A percentile compares a stretch with the other conserved stretches of the same genome.
These are phyloP conservation scores for Phenganax marumi DNA, from an alignment of 92 coral and sea anemone species.

Conservation along the genomic window DNA sequence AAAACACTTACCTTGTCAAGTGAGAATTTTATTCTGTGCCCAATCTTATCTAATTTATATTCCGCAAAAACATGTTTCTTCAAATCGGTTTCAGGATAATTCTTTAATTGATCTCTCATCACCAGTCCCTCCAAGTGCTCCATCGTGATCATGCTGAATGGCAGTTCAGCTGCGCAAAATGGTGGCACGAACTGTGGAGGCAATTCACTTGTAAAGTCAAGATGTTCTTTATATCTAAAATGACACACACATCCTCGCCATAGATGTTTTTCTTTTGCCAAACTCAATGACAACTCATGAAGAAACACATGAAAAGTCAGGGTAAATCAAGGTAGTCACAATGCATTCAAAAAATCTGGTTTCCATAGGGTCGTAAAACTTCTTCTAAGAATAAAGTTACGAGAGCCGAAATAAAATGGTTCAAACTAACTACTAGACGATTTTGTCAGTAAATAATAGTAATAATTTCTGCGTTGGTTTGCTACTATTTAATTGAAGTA, in stretches of 20 bases:
- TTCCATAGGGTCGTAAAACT: too few species aligned
- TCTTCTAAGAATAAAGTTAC: too few species aligned
- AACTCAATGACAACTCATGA: background rate
- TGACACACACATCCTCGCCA: background rate
- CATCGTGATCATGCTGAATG: constrained; percentile 69
- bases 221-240: constrained; percentile 70
- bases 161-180: constrained; percentile 57
- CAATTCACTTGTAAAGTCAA: constrained; percentile 56
- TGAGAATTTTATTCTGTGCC: constrained; percentile 61
- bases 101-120: constrained; percentile 61
- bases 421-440: too few species aligned
- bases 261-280: background rate
- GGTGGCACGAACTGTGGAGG: constrained; percentile 62
- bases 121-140: constrained; percentile 86
- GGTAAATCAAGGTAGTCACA: too few species aligned
- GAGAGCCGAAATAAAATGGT: too few species aligned
- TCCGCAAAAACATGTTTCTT: constrained; percentile 50
- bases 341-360: too few species aligned
- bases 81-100: constrained; percentile 58
- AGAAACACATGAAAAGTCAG: background rate
- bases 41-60: constrained; percentile 71
- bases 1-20: constrained; percentile 54
- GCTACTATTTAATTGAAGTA: too few species aligned
- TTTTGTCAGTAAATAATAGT: too few species aligned
- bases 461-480: too few species aligned